Evolutionary conservation across 2,888 invertebrate genomes (phyloP), one percentile per base, ranked within the genome.

Genomic region (Aleiodes testaceus): DNA sequence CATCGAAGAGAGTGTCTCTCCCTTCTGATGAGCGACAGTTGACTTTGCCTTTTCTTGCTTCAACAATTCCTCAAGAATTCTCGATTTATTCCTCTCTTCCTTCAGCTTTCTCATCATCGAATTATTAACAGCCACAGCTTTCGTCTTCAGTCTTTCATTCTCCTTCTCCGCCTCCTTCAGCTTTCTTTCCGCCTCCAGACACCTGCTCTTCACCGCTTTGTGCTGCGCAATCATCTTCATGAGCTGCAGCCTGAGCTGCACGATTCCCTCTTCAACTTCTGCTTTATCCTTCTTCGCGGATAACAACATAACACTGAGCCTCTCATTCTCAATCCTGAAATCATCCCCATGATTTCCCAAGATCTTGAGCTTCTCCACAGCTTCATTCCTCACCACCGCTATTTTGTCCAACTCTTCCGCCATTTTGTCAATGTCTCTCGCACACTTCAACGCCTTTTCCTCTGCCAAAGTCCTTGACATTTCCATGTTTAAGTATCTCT

Each of bases 171-270:
- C 20, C 59, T 79, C 80, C 42, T 80, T 78, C 7, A 83, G 61
- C 72, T 81, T 82, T 7, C 77, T 76, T n/a, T 83, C 84, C 6
- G 78, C 71, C 52, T 83, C 81, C 6, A 20, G 22, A 64, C 83
- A 84, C 20, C 82, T 78, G 1, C 72, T 70, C 49, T 80, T 83
- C 4, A 84, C 12, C 26, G 82, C 42, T 59, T 79, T 83, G 30
- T 84, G 78, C 36, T 82, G 83, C 0, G 80, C 76, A 42, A 84
- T 81, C 83, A 84, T 82, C 70, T 83, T 84, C 0, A 77, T 76
- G 3, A 84, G 73, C 50, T 84, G 84, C 18, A 74, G 67, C 3
- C 75, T 78, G 7, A 84, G 63, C 47, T 81, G 78, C 2, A 78
- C 75, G 14, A 83, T 84, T 3, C 81, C 84, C 64, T 79, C 78